Conservation (phyloP, 2,113 vertebrate genomes). For the Myrmophylax atrothorax region DNA sequence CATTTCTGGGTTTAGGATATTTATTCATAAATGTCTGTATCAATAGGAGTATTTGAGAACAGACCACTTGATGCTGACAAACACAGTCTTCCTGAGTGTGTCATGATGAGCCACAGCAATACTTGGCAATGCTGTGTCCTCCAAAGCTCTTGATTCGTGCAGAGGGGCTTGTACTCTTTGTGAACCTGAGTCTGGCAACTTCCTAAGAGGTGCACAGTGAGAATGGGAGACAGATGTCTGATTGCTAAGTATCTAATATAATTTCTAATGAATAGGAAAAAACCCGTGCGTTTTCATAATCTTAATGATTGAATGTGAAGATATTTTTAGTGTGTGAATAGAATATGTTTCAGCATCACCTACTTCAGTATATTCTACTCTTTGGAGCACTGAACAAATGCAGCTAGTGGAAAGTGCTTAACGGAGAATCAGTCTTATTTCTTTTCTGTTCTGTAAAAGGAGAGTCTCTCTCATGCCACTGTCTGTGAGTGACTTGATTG, state of each 20-base stretch:
- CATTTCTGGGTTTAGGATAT: background rate
- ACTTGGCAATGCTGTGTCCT: background rate
- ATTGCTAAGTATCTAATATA: background rate
- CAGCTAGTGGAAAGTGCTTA: background rate
- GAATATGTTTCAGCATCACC: background rate
- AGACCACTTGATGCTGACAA: background rate
- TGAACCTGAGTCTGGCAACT: background rate
- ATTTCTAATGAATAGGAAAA: background rate
- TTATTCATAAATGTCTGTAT: background rate
- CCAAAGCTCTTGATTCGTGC: accelerated
- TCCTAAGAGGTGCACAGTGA: background rate
- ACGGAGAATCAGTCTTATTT: background rate
- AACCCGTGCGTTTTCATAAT: accelerated
- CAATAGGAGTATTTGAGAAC: background rate
- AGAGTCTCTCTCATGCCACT: background rate
- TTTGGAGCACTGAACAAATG: background rate
- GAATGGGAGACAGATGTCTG: background rate
- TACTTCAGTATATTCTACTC: background rate
- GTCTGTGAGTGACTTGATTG: background rate
- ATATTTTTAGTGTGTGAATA: background rate
- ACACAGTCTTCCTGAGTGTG: accelerated
- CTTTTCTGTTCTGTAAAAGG: background rate
- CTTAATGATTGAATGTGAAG: background rate
- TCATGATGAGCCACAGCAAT: background rate
- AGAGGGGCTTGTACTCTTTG: background rate